Evolutionary conservation across 2,113 vertebrate genomes (phyloP).

Genomic region (Coreoperca whiteheadi): DNA sequence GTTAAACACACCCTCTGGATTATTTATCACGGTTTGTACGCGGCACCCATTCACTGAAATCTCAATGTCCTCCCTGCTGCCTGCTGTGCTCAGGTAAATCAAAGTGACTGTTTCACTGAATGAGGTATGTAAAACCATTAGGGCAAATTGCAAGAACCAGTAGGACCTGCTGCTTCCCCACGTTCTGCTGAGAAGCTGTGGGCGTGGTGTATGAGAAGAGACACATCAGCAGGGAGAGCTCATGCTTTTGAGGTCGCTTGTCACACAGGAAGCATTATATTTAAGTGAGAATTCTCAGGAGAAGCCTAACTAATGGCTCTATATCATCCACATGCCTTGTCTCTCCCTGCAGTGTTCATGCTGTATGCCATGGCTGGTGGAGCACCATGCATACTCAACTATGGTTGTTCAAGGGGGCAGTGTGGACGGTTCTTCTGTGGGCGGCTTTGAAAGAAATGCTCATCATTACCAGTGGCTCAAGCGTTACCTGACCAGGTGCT

Average conservation of each 20-base stretch:
- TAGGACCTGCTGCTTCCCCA: conserved; percentile 50
- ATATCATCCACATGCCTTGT: conserved; percentile 57
- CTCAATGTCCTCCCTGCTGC: conserved; percentile 69
- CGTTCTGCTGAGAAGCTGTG: conserved; percentile 45
- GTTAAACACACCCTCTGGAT: conserved; percentile 79
- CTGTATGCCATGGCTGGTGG: conserved; percentile 30
- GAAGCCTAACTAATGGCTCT: conserved; percentile 68
- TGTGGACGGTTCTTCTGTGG: neutral
- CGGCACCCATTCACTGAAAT: conserved; percentile 69
- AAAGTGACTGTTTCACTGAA: conserved; percentile 81
- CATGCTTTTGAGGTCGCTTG: conserved; percentile 53
- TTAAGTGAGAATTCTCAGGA: conserved; percentile 60
- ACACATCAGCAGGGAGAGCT: conserved; percentile 37
- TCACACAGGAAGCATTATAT: conserved; percentile 57
- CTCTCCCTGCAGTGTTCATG: conserved; percentile 62
- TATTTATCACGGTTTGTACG: conserved; percentile 79
- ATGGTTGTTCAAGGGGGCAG: conserved; percentile 28
- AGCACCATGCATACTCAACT: conserved; percentile 59
- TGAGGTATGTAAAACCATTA: conserved; percentile 78
- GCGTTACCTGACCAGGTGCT: conserved; percentile 11
- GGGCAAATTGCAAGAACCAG: conserved; percentile 71
- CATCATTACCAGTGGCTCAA: conserved; percentile 11
- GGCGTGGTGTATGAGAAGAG: conserved; percentile 54
- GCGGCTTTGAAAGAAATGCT: conserved; percentile 14
- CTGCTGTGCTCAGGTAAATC: conserved; percentile 81